Percentiles rank a stretch among this genome's conserved stretches.
Conservation (phyloP, 2,797 vertebrate species). For the Schizopygopsis malacanthus region DNA sequence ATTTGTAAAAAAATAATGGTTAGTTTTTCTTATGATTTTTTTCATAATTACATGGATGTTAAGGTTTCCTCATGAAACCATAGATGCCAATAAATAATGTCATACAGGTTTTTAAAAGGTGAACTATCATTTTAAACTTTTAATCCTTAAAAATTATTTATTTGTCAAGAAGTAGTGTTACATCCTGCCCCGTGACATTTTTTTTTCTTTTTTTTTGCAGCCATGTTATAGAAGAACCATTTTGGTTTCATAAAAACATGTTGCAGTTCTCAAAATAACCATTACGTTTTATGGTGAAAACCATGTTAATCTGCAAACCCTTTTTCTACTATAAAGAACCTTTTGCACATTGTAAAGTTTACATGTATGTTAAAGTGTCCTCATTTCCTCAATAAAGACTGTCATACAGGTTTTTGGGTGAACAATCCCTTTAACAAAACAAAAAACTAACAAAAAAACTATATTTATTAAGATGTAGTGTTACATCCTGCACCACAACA, state of each 20-base stretch:
- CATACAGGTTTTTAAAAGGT: neutral
- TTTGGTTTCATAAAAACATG: neutral
- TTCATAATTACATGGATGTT: no score
- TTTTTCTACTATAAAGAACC: neutral
- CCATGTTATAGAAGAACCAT: neutral
- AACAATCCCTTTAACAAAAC: no score
- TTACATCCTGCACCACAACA: no score
- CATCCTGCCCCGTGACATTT: neutral
- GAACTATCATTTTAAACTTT: neutral
- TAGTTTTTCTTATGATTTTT: no score
- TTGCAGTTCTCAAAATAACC: no score
- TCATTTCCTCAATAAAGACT: neutral
- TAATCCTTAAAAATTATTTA: neutral
- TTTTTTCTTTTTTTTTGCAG: neutral
- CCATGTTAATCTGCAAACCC: no score
- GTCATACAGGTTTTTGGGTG: neutral
- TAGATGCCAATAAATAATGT: neutral
- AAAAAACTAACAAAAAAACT: no score
- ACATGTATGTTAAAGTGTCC: no score
- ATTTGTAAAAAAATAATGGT: neutral
- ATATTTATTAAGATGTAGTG: no score
- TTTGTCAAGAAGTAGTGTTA: neutral
- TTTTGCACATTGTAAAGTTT: neutral
- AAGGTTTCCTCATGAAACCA: neutral
- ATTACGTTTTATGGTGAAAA: neutral